Evolutionary conservation across 2,113 vertebrate genomes (phyloP).

Genomic region (Sorex fumeus): DNA sequence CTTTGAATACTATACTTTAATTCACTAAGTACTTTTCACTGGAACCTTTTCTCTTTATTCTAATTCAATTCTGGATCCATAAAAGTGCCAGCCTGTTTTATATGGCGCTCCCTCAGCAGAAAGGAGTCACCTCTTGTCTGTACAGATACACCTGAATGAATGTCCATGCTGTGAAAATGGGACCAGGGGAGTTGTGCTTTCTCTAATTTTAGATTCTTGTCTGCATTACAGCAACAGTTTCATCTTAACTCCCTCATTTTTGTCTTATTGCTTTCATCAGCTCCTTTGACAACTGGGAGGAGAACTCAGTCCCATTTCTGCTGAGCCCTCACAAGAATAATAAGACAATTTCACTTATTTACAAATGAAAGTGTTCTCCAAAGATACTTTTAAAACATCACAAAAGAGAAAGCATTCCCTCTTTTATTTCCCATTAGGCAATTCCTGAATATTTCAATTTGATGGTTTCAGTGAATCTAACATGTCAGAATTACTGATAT

Average conservation of each 20-base stretch:
- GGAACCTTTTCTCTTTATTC: accelerated
- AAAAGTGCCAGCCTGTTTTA: slow-evolving; percentile 19
- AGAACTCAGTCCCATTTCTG: not conserved
- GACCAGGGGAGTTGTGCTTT: accelerated
- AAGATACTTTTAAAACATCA: not conserved
- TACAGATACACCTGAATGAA: too few relatives aligned
- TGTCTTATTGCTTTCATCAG: not conserved
- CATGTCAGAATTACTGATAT: not conserved
- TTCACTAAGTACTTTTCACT: not conserved
- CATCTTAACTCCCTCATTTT: not conserved
- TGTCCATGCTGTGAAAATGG: not conserved
- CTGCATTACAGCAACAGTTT: not conserved
- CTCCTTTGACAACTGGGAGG: not conserved
- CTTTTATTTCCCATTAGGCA: not conserved
- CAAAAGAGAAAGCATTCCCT: not conserved
- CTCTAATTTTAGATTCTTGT: not conserved
- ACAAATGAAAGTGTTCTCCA: not conserved
- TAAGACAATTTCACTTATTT: slow-evolving; percentile 22
- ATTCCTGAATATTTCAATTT: not conserved
- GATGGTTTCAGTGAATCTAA: not conserved
- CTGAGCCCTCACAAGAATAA: not conserved
- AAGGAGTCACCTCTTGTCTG: not conserved
- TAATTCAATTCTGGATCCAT: not conserved
- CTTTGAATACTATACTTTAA: not conserved
- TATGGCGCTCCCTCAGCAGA: not conserved